phyloP scores from a whole-genome alignment of 2,888 invertebrate species.

The Peribatodes rhomboidaria region DNA sequence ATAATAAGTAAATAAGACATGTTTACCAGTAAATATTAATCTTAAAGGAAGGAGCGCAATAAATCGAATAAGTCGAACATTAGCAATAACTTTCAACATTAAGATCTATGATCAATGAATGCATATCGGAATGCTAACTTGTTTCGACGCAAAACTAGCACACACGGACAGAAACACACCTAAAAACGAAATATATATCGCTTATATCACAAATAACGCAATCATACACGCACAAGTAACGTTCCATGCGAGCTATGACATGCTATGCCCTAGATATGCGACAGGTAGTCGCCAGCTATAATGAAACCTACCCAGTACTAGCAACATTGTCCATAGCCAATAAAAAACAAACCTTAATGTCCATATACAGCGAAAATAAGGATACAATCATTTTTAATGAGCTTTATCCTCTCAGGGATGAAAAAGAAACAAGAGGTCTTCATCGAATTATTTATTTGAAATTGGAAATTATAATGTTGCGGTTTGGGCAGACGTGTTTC shows the following conservation, averaged over 20 bases:
- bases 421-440: constrained; percentile 67
- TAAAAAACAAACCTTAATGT: constrained; percentile 54
- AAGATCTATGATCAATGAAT: constrained; percentile 37
- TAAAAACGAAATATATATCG: constrained; percentile 63
- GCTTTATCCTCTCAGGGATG: constrained; percentile 64
- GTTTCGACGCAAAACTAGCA: constrained; percentile 45
- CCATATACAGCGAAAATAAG: constrained; percentile 56
- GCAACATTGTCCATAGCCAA: constrained; percentile 63
- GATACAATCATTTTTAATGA: constrained; percentile 60
- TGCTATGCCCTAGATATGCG: constrained; percentile 82
- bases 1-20: neutral
- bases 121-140: constrained; percentile 32
- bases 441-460: constrained; percentile 80
- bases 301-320: constrained; percentile 56
- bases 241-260: constrained; percentile 78
- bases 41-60: constrained; percentile 15
- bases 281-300: constrained; percentile 72
- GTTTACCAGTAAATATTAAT: neutral
- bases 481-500: constrained; percentile 84
- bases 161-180: constrained; percentile 51
- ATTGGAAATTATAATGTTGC: constrained; percentile 82
- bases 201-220: constrained; percentile 82
- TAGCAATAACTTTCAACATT: constrained; percentile 33
- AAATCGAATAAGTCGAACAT: constrained; percentile 24
- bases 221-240: constrained; percentile 70